Evolutionary conservation across 2,888 invertebrate species (phyloP), one percentile per base, ranked within the genome.

Genomic region (Rhabditoides inermis): DNA sequence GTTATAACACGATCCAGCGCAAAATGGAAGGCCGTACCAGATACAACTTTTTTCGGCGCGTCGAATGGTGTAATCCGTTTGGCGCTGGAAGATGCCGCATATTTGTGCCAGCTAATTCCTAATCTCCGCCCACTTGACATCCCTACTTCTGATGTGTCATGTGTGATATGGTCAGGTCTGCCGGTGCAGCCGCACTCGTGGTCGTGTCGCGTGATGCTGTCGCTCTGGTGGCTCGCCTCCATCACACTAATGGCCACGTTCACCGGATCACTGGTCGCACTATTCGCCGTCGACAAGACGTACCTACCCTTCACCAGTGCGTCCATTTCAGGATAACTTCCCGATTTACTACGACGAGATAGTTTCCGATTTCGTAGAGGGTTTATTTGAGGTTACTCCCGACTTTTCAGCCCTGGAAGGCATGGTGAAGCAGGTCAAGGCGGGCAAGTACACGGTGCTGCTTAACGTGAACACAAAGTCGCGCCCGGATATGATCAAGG

Each of bases 261-360:
- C 52, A 72, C 72, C 12, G 72, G 72, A 26, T 64, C 66, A 49
- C 59, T 72, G n/a, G 70, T 72, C 7, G 72, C 72, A 7, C 56
- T 72, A 2, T 72, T 72, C 55, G 69, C 72, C 6, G 69, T 71
- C 12, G 67, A 69, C 49, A 67, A 68, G 52, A 58, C 58, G 12
- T 58, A 51, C 51, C 36, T 70, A 26, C 71, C 72, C 4, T 70
- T 72, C 53, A 56, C 60, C 50, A 63, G 68, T 69, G 36, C 36
- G 35, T 12, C 32, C n/a, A n/a, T n/a, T n/a, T n/a, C n/a, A n/a
- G n/a, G n/a, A n/a, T n/a, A n/a, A n/a, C n/a, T n/a, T n/a, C n/a
- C n/a, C n/a, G n/a, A n/a, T n/a, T n/a, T n/a, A n/a, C n/a, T n/a
- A n/a, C n/a, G n/a, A n/a, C n/a, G n/a, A n/a, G n/a, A n/a, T n/a